A percentile compares a stretch with the other conserved stretches of the same genome.
Evolutionary conservation across 1,140 invertebrate species (phyloP).

Genomic region (Macrosteles quadrilineatus): DNA sequence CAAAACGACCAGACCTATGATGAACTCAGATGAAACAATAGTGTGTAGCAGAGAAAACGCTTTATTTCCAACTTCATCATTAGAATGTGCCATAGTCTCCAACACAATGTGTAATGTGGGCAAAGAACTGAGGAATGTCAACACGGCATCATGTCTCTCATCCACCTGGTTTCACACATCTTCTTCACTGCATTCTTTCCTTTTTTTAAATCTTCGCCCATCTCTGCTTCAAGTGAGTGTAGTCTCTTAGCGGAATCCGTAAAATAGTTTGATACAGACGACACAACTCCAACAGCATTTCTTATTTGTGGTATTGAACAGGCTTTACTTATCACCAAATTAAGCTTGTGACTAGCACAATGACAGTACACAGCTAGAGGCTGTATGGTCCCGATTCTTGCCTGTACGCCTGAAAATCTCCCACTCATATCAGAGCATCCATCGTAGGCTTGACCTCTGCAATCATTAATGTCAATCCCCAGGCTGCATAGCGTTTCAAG

Average conservation of each 20-base stretch:
- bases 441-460: conserved; percentile 40
- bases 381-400: conserved; percentile 36
- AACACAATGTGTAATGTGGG: background rate
- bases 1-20: background rate
- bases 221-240: background rate
- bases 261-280: background rate
- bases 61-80: background rate
- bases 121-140: no score
- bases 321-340: conserved; percentile 31
- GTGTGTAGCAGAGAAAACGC: background rate
- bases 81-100: background rate
- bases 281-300: background rate
- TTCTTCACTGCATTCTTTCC: background rate
- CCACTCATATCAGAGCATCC: conserved; percentile 40
- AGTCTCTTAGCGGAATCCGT: background rate
- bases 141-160: conserved; percentile 7
- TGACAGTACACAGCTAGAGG: conserved; percentile 35
- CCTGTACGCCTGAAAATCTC: conserved; percentile 36
- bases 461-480: conserved; percentile 35
- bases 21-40: background rate
- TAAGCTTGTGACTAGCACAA: conserved; percentile 41
- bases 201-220: background rate
- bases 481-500: background rate
- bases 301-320: background rate
- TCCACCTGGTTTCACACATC: conserved; percentile 14